Evolutionary conservation across 2,888 invertebrate genomes (phyloP), one percentile per base, ranked within the genome.

Genomic region (Deilephila elpenor): DNA sequence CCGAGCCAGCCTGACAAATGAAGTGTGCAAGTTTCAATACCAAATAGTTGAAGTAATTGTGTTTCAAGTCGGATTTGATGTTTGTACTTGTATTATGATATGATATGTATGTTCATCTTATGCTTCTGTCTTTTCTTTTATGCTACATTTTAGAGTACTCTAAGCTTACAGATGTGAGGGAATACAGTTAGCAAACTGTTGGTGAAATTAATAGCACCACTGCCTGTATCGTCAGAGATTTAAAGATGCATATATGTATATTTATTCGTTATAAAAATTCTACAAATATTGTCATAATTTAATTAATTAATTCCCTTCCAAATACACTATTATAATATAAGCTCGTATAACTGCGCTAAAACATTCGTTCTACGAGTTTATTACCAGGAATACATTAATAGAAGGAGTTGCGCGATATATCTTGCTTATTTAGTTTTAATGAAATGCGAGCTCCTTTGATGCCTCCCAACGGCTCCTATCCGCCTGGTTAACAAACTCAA

Each of bases 381-480:
- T 59, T 71, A 32, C 59, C 59, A 59, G 59, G 29, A 59, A 59
- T 37, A 53, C 71, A 59, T 71, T n/a, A 56, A 37, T n/a, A 3
- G n/a, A 20, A n/a, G 20, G 25, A 60, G 60, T 70, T 25, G 32
- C 56, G n/a, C 53, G n/a, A 17, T 60, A 37, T 61, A 29, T 8
- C n/a, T 34, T 34, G 60, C 60, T 44, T 71, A 60, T 34, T 59
- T 61, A 19, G 44, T 60, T 62, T 72, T 61, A 51, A 62, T 62
- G 44, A 53, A 72, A 72, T 61, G 62, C 20, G 60, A 71, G 59
- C 20, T 59, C n/a, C 17, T 62, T 62, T 62, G 37, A 62, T 62
- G 7, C 34, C 62, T n/a, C 34, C 37, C 37, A 37, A 5, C 19
- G 29, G 29, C 60, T 61, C 8, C 34, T 34, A 11, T 60, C 59